Percentiles rank a stretch among this genome's conserved stretches.
These are phyloP conservation scores for Epinotia demarniana DNA, from an alignment of 2,888 invertebrate genomes.

Conservation along the genomic window DNA sequence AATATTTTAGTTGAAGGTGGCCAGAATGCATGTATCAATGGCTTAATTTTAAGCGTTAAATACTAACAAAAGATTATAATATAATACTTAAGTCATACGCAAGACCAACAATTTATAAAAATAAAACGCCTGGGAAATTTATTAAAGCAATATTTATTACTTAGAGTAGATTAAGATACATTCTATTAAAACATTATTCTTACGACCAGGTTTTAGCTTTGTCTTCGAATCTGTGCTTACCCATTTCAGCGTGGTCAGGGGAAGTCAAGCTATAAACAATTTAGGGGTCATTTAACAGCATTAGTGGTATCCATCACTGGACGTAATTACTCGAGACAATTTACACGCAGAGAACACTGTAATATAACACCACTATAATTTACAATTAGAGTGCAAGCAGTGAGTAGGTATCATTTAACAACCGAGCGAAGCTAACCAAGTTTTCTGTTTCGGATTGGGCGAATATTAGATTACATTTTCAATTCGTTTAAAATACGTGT, in stretches of 20 bases:
- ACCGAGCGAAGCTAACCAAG: no score
- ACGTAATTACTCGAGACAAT: slow-evolving; percentile 21
- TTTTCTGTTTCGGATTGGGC: no score
- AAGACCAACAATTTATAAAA: background rate
- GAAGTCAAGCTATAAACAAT: slow-evolving; percentile 1
- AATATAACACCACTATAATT: slow-evolving; percentile 13
- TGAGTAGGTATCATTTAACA: no score
- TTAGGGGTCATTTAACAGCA: slow-evolving; percentile 12
- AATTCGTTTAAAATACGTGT: no score
- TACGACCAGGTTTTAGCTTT: no score
- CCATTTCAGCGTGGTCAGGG: background rate
- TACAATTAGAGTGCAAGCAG: background rate
- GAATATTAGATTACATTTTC: no score
- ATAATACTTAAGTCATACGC: no score
- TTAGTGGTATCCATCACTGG: slow-evolving; percentile 22
- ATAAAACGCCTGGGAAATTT: background rate
- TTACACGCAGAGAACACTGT: background rate
- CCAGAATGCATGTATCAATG: no score
- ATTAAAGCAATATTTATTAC: background rate
- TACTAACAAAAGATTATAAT: no score
- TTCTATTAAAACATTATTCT: no score
- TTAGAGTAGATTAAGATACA: background rate
- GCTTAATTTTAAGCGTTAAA: no score
- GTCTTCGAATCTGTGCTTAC: background rate
- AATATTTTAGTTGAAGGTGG: no score